phyloP scores from a whole-genome alignment of 2,888 invertebrate genomes.

The Endotricha flammealis region DNA sequence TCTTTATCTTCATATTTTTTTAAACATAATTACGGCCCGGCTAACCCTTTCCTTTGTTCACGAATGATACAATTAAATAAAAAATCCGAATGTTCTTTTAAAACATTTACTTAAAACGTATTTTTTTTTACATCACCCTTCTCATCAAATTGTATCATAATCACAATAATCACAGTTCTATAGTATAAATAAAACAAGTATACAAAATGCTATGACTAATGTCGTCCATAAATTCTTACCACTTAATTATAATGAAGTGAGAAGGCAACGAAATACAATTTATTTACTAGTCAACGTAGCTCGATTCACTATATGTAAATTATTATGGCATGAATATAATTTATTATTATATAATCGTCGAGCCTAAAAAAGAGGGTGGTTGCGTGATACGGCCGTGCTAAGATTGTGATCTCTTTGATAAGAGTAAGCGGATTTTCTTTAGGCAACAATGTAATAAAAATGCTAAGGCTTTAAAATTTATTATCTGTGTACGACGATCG shows the following conservation, averaged over 20 bases:
- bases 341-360: slow-evolving; percentile 68
- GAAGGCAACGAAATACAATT: slow-evolving; percentile 68
- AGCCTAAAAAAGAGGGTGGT: slow-evolving; percentile 53
- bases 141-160: too few species aligned
- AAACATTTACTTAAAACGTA: too few species aligned
- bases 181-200: neutral
- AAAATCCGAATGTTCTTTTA: too few species aligned
- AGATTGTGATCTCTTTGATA: slow-evolving; percentile 12
- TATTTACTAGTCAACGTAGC: slow-evolving; percentile 62
- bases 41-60: too few species aligned
- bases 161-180: too few species aligned
- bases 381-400: slow-evolving; percentile 49
- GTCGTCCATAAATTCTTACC: slow-evolving; percentile 28
- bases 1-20: too few species aligned
- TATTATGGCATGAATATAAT: slow-evolving; percentile 58
- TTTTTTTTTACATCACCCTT: too few species aligned
- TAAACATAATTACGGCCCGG: too few species aligned
- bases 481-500: too few species aligned
- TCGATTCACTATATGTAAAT: slow-evolving; percentile 62
- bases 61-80: too few species aligned
- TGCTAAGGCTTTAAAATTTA: too few species aligned
- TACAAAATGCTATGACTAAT: slow-evolving; percentile 18
- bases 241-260: slow-evolving; percentile 57
- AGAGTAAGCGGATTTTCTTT: slow-evolving; percentile 12
- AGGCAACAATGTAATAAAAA: slow-evolving; percentile 1